These are phyloP conservation scores for Willowsia nigromaculata DNA, from an alignment of 2,888 invertebrate species.

Conservation along the genomic window DNA sequence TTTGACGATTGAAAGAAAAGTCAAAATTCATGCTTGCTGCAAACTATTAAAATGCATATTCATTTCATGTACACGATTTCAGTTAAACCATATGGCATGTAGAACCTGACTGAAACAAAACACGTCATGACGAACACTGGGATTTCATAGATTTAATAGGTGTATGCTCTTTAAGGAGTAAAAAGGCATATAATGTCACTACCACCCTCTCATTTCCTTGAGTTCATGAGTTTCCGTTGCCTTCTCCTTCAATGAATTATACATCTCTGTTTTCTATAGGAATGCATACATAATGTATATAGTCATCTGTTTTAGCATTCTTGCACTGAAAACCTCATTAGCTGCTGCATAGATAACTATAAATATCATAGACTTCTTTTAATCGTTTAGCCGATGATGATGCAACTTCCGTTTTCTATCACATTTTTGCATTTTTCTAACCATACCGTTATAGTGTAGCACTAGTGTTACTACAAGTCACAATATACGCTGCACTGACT, in stretches of 20 bases:
- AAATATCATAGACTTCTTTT: neutral
- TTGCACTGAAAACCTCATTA: neutral
- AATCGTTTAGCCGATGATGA: constrained; percentile 39
- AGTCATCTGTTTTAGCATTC: neutral
- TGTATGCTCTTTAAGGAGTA: neutral
- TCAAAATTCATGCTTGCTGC: neutral
- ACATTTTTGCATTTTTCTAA: constrained; percentile 22
- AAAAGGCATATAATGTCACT: neutral
- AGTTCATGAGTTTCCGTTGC: constrained; percentile 56
- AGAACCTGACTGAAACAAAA: too few species aligned
- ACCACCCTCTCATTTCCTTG: constrained; percentile 61
- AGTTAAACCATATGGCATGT: too few species aligned
- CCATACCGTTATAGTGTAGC: neutral
- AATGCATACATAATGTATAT: neutral
- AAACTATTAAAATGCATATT: neutral
- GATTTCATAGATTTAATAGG: neutral
- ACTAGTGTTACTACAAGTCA: neutral
- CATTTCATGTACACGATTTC: too few species aligned
- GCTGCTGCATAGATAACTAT: neutral
- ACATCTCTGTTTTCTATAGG: constrained; percentile 8
- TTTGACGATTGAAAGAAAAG: neutral
- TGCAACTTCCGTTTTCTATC: constrained; percentile 55
- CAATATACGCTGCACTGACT: neutral
- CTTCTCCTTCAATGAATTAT: constrained; percentile 29
- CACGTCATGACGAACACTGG: neutral